Evolutionary conservation across 2,113 vertebrate genomes (phyloP), one percentile per base, ranked within the genome.

Genomic region (Himantopus leucocephalus): DNA sequence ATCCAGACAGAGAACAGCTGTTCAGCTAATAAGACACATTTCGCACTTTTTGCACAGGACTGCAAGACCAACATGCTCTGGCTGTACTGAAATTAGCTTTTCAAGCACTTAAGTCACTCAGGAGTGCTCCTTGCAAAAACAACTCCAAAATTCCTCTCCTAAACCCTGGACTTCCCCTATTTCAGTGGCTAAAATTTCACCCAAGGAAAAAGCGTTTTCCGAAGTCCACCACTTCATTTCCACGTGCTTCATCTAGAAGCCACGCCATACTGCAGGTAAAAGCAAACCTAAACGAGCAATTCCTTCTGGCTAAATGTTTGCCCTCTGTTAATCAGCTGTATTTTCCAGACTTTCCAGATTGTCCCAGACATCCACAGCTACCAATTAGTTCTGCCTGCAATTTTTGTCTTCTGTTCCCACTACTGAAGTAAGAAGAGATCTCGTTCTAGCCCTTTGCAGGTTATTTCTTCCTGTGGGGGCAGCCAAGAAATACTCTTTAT

Each of bases 1-100:
- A 96, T 90, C 95, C 96, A 98, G 96, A 96, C 82, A 92, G 96
- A 96, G 90, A 98, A 97, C 97, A 98, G 95, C 97, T 98, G 97
- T 97, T 98, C 93, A 78, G 89, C 88, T 96, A 97, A 94, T 90
- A 96, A 95, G 80, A 50, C 76, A 52, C 30, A 78, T 88, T 94
- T 93, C 92, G 87, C 85, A 90, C 82, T 79, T 97, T 77, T 68
- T 41, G 84, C 89, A 84, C 84, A 88, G 68, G 86, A 85, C 18
- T 53, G 43, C 59, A 94, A 62, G 52, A 76, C 50, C 52, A 68
- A 83, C 91, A 85, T 73, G 79, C 75, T 41, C 23, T 66, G n/a
- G 24, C 32, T 78, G 24, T 64, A 88, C 13, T 71, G 56, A 94
- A 90, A 93, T 48, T n/a, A 76, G 82, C 47, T 88, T 37, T 68